A percentile compares a stretch with the other conserved stretches of the same genome.
Evolutionary conservation across 2,888 invertebrate genomes (phyloP).

Genomic region (Acholoe squamosa): DNA sequence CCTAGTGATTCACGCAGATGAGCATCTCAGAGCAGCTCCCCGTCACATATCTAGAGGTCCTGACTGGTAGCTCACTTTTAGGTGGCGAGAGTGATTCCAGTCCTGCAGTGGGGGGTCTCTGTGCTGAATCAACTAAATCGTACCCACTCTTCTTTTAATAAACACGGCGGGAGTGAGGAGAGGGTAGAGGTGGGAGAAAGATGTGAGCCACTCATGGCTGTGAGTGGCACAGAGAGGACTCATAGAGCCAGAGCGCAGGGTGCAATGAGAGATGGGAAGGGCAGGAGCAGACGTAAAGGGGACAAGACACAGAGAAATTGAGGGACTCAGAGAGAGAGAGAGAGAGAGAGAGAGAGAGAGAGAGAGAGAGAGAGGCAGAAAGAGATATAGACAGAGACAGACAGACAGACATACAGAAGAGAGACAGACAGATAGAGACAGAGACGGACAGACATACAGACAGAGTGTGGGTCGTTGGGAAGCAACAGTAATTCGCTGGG

Average conservation of each 20-base stretch:
- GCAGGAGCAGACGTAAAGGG: no score
- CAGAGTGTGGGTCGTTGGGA: no score
- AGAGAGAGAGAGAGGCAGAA: background rate
- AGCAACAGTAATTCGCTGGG: no score
- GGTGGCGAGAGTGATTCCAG: constrained; percentile 13
- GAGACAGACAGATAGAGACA: background rate
- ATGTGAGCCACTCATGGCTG: background rate
- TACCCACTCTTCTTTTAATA: background rate
- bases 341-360: background rate
- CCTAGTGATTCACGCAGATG: no score
- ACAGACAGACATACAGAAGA: background rate
- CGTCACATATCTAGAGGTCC: background rate
- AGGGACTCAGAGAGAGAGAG: background rate
- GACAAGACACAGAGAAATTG: no score
- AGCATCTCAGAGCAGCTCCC: no score
- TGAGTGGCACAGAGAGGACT: background rate
- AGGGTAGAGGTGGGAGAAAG: background rate
- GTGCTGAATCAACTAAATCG: constrained; percentile 13
- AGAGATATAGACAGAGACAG: background rate
- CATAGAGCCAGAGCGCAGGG: background rate
- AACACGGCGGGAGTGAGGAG: background rate
- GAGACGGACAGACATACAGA: background rate
- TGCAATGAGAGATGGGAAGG: background rate
- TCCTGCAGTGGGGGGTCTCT: constrained; percentile 8
- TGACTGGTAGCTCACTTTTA: background rate